phyloP scores from a whole-genome alignment of 2,113 vertebrate genomes.

The Aphyosemion australe region DNA sequence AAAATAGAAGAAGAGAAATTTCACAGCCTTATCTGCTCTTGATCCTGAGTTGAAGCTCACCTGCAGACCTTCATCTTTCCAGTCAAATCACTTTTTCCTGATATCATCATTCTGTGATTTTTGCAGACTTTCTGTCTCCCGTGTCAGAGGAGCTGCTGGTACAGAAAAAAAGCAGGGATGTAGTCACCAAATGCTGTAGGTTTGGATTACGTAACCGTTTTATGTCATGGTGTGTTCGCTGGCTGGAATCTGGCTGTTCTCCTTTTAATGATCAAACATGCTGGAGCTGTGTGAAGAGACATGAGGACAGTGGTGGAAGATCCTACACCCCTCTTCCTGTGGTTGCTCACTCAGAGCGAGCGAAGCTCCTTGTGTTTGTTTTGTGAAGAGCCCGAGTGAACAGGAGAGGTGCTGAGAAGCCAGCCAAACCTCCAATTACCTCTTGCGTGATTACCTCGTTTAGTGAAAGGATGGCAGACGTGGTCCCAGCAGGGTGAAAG shows the following conservation, averaged over 20 bases:
- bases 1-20: too few species aligned
- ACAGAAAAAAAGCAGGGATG: not conserved
- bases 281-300: conserved; percentile 33
- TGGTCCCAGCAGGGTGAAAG: conserved; percentile 64
- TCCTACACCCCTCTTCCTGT: conserved; percentile 14
- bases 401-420: conserved; percentile 34
- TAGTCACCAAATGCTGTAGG: conserved; percentile 14
- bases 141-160: not conserved
- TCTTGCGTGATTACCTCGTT: conserved; percentile 62
- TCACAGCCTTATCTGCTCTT: conserved; percentile 22
- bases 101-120: conserved; percentile 1
- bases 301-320: conserved; percentile 4
- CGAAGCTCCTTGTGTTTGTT: conserved; percentile 30
- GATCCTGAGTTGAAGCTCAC: conserved; percentile 1
- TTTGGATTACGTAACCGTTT: conserved; percentile 44
- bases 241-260: conserved; percentile 27
- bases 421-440: conserved; percentile 45
- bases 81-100: not conserved
- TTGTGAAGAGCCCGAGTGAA: conserved; percentile 17
- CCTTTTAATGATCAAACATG: conserved; percentile 43
- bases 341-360: not conserved
- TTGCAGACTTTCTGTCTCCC: conserved; percentile 17
- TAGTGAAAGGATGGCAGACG: conserved; percentile 65
- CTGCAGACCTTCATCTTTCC: not conserved
- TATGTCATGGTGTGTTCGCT: conserved; percentile 37